phyloP scores from a whole-genome alignment of 2,113 vertebrate species.

The Morphnarchus princeps region DNA sequence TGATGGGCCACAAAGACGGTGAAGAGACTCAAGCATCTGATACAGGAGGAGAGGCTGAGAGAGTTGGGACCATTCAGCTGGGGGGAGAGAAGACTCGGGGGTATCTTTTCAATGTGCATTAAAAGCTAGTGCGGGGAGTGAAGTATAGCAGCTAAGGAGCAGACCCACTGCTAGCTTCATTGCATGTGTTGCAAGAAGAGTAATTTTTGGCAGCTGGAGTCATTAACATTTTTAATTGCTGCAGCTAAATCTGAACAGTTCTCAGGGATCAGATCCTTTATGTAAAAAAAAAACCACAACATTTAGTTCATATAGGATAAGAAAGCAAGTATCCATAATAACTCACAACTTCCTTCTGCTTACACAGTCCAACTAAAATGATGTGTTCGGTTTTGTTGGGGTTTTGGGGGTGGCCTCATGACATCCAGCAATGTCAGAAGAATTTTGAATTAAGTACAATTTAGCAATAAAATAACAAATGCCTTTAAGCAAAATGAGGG shows the following conservation, averaged over 20 bases:
- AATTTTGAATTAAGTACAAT: background rate
- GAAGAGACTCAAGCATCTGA: background rate
- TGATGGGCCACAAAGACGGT: accelerated
- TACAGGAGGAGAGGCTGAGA: background rate
- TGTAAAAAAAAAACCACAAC: accelerated
- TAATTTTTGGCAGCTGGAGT: background rate
- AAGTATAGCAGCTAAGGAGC: background rate
- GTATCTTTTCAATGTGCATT: background rate
- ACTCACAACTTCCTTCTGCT: background rate
- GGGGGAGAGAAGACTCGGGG: background rate
- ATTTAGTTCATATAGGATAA: background rate
- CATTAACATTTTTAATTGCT: background rate
- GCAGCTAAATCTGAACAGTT: background rate
- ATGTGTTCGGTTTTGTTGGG: background rate
- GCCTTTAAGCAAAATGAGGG: background rate
- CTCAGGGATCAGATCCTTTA: background rate
- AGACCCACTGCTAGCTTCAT: background rate
- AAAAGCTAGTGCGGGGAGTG: background rate
- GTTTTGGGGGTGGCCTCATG: background rate
- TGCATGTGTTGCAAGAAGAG: background rate
- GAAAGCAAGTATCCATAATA: background rate
- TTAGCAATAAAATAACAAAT: background rate
- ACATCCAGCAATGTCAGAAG: background rate
- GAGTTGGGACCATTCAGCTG: background rate
- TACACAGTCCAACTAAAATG: background rate